Percentiles rank a stretch among this genome's conserved stretches.
Evolutionary conservation across 2,888 invertebrate genomes (phyloP).

Genomic region (Nycteola revayana): DNA sequence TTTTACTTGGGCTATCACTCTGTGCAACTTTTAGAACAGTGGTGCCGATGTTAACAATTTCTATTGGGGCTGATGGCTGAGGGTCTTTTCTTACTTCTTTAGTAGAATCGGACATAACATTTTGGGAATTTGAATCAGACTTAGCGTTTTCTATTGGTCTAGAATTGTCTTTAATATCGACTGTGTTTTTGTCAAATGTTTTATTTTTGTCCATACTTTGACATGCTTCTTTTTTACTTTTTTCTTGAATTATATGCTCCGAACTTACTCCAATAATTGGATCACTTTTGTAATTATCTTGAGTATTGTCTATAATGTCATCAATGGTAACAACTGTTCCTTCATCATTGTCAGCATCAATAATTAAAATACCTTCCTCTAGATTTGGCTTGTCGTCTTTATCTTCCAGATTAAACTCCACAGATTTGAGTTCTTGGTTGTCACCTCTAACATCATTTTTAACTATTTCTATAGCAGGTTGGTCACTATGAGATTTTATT

Average conservation of each 20-base stretch:
- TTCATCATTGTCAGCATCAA: neutral
- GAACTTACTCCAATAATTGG: neutral
- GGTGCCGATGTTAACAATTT: no score
- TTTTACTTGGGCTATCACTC: no score
- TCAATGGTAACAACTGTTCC: neutral
- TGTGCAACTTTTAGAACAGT: no score
- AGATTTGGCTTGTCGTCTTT: slow-evolving; percentile 5
- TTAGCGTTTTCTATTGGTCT: neutral
- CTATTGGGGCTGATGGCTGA: no score
- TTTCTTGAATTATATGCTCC: no score
- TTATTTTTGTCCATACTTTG: neutral
- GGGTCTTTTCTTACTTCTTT: neutral
- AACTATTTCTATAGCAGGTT: slow-evolving; percentile 6
- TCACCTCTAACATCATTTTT: slow-evolving; percentile 6
- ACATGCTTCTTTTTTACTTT: neutral
- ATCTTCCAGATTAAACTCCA: slow-evolving; percentile 1
- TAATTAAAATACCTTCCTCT: slow-evolving; percentile 1
- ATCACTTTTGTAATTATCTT: slow-evolving; percentile 2
- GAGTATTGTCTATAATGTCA: slow-evolving; percentile 1
- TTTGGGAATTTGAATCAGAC: slow-evolving; percentile 1
- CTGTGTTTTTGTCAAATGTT: neutral
- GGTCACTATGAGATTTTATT: slow-evolving; percentile 4
- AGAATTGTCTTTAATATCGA: neutral
- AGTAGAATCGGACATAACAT: neutral
- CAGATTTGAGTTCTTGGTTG: neutral